Evolutionary conservation across 2,113 vertebrate genomes (phyloP).

Genomic region (Lipophrys pholis): DNA sequence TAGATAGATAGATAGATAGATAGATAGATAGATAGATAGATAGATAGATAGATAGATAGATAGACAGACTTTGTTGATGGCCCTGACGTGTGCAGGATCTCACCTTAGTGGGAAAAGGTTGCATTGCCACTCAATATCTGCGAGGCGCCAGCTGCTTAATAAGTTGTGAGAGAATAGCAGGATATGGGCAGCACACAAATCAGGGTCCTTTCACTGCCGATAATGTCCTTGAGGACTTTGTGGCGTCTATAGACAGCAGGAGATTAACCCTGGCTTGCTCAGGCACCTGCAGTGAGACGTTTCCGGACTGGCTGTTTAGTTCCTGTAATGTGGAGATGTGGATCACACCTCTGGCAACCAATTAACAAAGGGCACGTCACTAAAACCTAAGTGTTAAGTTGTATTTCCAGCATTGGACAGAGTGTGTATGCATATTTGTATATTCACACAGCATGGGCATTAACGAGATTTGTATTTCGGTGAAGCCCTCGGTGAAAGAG

Average conservation of each 20-base stretch:
- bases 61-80: neutral
- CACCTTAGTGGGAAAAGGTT: conserved; percentile 9
- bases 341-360: conserved; percentile 46
- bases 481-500: conserved; percentile 3
- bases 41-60: too few species aligned
- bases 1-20: too few species aligned
- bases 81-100: neutral
- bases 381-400: conserved; percentile 49
- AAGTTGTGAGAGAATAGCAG: conserved; percentile 28
- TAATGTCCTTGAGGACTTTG: conserved; percentile 55
- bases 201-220: conserved; percentile 23
- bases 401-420: conserved; percentile 39
- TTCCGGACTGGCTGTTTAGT: neutral
- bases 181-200: conserved; percentile 48
- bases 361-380: conserved; percentile 46
- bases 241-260: conserved; percentile 22
- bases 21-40: too few species aligned
- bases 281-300: conserved; percentile 11
- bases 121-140: conserved; percentile 14
- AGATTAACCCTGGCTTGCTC: conserved; percentile 33
- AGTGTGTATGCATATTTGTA: neutral
- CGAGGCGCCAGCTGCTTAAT: conserved; percentile 27
- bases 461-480: conserved; percentile 28
- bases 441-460: conserved; percentile 18
- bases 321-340: conserved; percentile 31